Evolutionary conservation across 2,888 invertebrate species (phyloP).

Genomic region (Perdita meconis): DNA sequence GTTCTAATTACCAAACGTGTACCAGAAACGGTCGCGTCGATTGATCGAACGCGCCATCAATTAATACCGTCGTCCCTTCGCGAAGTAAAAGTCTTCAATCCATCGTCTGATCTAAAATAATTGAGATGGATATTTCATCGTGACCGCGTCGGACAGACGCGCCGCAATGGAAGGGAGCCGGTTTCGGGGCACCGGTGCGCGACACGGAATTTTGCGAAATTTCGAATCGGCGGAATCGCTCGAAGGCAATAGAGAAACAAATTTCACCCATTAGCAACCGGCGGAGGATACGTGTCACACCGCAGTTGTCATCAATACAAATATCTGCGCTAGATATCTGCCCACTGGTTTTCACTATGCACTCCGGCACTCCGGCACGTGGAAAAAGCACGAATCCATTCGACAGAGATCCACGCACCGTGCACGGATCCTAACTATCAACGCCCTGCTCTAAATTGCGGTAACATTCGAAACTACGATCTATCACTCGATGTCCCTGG

Average conservation of each 20-base stretch:
- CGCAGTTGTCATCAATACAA: slow-evolving; percentile 70
- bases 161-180: too few species aligned
- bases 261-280: slow-evolving; percentile 70
- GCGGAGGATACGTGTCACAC: slow-evolving; percentile 61
- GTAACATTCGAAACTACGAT: slow-evolving; percentile 12
- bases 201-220: slow-evolving; percentile 53
- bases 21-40: neutral
- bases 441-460: slow-evolving; percentile 11
- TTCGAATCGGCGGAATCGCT: slow-evolving; percentile 67
- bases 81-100: slow-evolving; percentile 27
- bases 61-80: slow-evolving; percentile 18
- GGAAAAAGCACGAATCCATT: slow-evolving; percentile 45
- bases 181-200: too few species aligned
- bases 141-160: slow-evolving; percentile 46
- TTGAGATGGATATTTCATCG: slow-evolving; percentile 68
- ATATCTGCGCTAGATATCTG: slow-evolving; percentile 62
- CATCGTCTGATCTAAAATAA: slow-evolving; percentile 47
- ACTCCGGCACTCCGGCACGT: neutral
- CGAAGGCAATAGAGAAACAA: slow-evolving; percentile 68
- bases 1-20: slow-evolving; percentile 1
- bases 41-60: slow-evolving; percentile 22
- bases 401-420: slow-evolving; percentile 28
- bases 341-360: neutral
- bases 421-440: slow-evolving; percentile 8
- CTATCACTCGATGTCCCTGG: neutral